Evolutionary conservation across 2,797 vertebrate genomes (phyloP).

Genomic region (Chromis chromis): DNA sequence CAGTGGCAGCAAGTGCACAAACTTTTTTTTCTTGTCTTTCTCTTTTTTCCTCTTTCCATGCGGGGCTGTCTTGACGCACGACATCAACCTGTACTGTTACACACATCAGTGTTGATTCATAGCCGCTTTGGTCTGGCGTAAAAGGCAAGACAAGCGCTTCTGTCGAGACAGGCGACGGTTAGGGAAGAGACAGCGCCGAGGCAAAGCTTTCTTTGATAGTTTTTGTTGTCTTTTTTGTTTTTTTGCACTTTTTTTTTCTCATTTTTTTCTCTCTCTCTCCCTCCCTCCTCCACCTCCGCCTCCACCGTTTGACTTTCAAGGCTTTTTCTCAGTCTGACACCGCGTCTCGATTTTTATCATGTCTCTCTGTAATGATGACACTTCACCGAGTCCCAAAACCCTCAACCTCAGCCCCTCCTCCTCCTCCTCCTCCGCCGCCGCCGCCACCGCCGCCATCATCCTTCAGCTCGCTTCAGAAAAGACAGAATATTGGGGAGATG

Average conservation of each 20-base stretch:
- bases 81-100: constrained; percentile 79
- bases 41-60: constrained; percentile 46
- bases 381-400: constrained; percentile 71
- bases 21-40: constrained; percentile 58
- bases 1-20: constrained; percentile 76
- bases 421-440: neutral
- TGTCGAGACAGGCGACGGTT: constrained; percentile 79
- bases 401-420: constrained; percentile 44
- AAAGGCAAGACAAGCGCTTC: constrained; percentile 75
- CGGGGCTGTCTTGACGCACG: constrained; percentile 66
- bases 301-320: constrained; percentile 76
- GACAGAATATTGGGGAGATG: constrained; percentile 69
- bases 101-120: constrained; percentile 73
- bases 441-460: constrained; percentile 56
- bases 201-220: constrained; percentile 76
- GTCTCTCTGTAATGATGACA: constrained; percentile 78
- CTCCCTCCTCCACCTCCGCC: constrained; percentile 49
- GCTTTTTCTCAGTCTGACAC: constrained; percentile 67
- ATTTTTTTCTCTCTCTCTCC: too few relatives aligned
- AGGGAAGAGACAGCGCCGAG: constrained; percentile 74
- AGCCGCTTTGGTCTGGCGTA: constrained; percentile 75
- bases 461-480: constrained; percentile 70
- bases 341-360: constrained; percentile 70
- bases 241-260: constrained; percentile 13
- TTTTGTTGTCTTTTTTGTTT: constrained; percentile 56